Conservation (phyloP, 2,888 invertebrate species). For the Teleiodes luculella region DNA sequence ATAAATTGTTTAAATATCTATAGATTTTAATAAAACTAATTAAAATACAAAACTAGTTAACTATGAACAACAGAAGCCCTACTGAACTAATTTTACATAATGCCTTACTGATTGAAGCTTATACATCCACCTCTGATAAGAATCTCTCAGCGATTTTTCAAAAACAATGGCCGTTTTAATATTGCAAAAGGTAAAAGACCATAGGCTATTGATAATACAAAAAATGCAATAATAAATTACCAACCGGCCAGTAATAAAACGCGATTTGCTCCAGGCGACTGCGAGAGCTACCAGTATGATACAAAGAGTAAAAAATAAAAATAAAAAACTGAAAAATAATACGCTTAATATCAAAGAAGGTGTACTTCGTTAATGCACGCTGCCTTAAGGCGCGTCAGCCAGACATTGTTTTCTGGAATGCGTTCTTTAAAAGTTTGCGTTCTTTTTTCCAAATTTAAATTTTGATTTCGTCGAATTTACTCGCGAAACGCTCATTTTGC, state of each 20-base stretch:
- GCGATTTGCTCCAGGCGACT: conserved; percentile 76
- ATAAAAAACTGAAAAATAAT: conserved; percentile 58
- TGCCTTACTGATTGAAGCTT: conserved; percentile 44
- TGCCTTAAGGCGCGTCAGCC: conserved; percentile 68
- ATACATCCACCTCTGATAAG: conserved; percentile 49
- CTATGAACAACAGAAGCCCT: conserved; percentile 21
- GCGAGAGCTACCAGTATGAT: conserved; percentile 67
- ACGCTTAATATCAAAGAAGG: conserved; percentile 76
- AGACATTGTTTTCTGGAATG: conserved; percentile 77
- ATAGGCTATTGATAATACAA: conserved; percentile 76
- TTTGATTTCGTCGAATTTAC: conserved; percentile 51
- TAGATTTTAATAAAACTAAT: too few relatives aligned
- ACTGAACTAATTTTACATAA: conserved; percentile 32
- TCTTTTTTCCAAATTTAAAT: conserved; percentile 46
- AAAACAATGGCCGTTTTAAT: conserved; percentile 78
- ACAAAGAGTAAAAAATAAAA: conserved; percentile 42
- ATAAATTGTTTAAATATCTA: too few relatives aligned
- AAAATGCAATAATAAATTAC: conserved; percentile 78
- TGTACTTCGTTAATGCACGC: conserved; percentile 76
- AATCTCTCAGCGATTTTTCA: conserved; percentile 70
- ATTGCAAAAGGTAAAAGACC: conserved; percentile 67
- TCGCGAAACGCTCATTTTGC: conserved; percentile 39
- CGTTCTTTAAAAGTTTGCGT: conserved; percentile 56
- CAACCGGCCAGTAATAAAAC: conserved; percentile 72
- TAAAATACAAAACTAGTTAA: not conserved